Evolutionary conservation across 2,113 vertebrate species (phyloP).

Genomic region (Silurus meridionalis): DNA sequence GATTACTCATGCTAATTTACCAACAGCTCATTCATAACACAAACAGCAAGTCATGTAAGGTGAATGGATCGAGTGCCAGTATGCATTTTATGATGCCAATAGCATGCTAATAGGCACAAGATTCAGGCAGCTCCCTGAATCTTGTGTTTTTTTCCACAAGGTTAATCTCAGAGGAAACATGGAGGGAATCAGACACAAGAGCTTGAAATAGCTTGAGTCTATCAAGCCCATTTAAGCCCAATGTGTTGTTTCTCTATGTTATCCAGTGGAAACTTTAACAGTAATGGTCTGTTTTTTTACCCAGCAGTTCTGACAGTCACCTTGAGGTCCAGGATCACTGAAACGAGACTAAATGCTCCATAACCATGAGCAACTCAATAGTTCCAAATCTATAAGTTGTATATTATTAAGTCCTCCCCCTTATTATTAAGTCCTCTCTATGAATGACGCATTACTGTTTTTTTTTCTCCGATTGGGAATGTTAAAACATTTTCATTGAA

Average conservation of each 20-base stretch:
- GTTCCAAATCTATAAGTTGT: background rate
- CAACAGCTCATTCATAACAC: background rate
- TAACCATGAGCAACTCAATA: background rate
- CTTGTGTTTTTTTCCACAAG: conserved; percentile 40
- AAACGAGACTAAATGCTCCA: background rate
- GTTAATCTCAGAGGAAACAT: conserved; percentile 46
- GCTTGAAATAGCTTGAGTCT: conserved; percentile 26
- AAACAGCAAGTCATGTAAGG: background rate
- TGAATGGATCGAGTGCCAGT: conserved; percentile 24
- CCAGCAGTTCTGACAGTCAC: background rate
- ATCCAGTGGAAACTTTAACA: conserved; percentile 20
- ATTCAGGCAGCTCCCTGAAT: conserved; percentile 21
- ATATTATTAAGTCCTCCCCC: background rate
- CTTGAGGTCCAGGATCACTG: background rate
- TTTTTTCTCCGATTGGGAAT: background rate
- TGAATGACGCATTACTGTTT: background rate
- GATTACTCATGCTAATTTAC: background rate
- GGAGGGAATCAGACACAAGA: conserved; percentile 36
- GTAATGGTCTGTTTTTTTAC: background rate
- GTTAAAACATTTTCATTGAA: background rate
- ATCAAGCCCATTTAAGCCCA: conserved; percentile 35
- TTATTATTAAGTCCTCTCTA: background rate
- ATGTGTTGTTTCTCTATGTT: conserved; percentile 22
- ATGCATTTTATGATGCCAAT: conserved; percentile 8
- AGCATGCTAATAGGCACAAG: conserved; percentile 26